Evolutionary conservation across 2,113 vertebrate species (phyloP).

Genomic region (Ranitomeya imitator): DNA sequence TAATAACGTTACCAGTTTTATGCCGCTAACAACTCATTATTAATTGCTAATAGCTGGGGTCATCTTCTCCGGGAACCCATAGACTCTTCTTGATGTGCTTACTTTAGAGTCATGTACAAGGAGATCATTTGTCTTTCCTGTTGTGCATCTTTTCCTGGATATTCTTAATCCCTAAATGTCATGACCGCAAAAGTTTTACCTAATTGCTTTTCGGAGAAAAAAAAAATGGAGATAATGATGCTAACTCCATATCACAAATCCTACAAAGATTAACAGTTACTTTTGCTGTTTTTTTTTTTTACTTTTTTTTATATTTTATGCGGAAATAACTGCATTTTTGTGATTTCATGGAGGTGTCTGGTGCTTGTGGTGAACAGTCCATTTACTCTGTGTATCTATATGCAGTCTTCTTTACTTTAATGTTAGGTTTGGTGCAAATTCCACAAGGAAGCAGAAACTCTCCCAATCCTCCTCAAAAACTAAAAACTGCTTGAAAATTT

Average conservation of each 20-base stretch:
- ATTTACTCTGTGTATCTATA: no score
- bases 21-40: slow-evolving; percentile 42
- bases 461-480: no score
- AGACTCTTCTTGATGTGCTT: slow-evolving; percentile 41
- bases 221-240: slow-evolving; percentile 17
- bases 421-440: no score
- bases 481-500: no score
- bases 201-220: slow-evolving; percentile 21
- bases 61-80: background rate
- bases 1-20: slow-evolving; percentile 14
- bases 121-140: slow-evolving; percentile 28
- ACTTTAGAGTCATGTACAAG: slow-evolving; percentile 1
- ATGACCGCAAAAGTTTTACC: slow-evolving; percentile 13
- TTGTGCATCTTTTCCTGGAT: background rate
- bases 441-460: no score
- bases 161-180: slow-evolving; percentile 38
- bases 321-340: background rate
- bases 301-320: background rate
- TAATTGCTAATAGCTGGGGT: slow-evolving; percentile 38
- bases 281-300: background rate
- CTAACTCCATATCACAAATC: background rate
- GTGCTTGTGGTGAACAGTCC: no score
- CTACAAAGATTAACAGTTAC: background rate
- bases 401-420: no score
- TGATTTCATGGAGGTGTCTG: background rate